These are phyloP conservation scores for Alethe diademata DNA, from an alignment of 2,113 vertebrate genomes.

Conservation along the genomic window DNA sequence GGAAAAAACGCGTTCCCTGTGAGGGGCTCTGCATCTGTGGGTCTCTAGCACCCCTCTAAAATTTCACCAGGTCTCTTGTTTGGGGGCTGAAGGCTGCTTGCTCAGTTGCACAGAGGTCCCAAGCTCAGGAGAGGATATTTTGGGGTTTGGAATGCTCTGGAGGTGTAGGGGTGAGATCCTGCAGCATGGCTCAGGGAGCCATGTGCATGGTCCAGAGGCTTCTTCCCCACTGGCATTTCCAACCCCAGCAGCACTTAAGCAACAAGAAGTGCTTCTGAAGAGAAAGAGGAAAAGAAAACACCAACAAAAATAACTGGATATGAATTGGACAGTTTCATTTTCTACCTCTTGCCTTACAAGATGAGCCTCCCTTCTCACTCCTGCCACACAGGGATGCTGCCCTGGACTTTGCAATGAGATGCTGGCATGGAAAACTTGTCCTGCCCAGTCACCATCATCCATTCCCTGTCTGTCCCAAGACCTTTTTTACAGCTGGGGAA, in stretches of 20 bases:
- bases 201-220: accelerated
- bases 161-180: not conserved
- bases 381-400: not conserved
- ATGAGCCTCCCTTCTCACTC: not conserved
- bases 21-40: not conserved
- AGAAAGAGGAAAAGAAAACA: not conserved
- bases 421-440: not conserved
- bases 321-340: not conserved
- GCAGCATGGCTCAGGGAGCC: accelerated
- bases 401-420: not conserved
- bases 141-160: not conserved
- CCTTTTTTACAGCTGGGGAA: accelerated
- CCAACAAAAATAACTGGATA: not conserved
- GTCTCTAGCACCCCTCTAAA: not conserved
- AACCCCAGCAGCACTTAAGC: not conserved
- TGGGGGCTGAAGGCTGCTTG: not conserved
- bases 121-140: not conserved
- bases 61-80: not conserved
- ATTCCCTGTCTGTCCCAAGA: not conserved
- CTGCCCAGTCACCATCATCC: not conserved
- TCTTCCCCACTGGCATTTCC: not conserved
- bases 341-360: not conserved
- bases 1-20: accelerated
- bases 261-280: not conserved
- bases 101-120: not conserved